phyloP scores from a whole-genome alignment of 2,797 vertebrate species.

The Onychomys leucogaster region DNA sequence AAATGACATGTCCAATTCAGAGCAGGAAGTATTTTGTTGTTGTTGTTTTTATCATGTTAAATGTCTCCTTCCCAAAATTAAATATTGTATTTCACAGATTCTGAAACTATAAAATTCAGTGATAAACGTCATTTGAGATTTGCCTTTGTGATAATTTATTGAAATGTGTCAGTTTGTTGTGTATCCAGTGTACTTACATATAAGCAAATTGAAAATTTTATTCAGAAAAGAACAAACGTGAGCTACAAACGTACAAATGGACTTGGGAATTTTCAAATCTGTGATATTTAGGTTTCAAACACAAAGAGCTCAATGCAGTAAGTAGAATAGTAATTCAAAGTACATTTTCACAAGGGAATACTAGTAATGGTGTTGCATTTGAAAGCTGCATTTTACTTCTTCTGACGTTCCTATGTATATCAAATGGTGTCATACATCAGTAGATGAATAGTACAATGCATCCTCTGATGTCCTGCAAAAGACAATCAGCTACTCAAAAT shows the following conservation, averaged over 20 bases:
- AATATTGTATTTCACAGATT: background rate
- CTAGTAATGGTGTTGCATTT: background rate
- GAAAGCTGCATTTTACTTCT: background rate
- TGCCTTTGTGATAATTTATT: background rate
- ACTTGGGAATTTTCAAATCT: conserved; percentile 4
- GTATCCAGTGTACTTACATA: background rate
- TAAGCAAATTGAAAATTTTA: background rate
- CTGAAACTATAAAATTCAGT: background rate
- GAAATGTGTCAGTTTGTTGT: background rate
- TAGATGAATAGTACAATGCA: conserved; percentile 14
- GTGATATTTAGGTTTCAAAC: conserved; percentile 16
- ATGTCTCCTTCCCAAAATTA: conserved; percentile 17
- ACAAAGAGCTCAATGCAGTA: background rate
- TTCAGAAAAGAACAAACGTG: background rate
- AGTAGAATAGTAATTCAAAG: background rate
- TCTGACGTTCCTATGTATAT: background rate
- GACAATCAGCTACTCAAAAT: background rate
- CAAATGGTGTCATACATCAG: background rate
- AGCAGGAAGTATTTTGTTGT: background rate
- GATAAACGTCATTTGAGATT: background rate
- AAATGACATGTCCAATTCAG: background rate
- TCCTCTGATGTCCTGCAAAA: background rate
- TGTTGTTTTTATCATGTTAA: background rate
- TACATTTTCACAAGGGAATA: background rate
- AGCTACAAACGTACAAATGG: background rate